Evolutionary conservation across 2,113 vertebrate species (phyloP).

Genomic region (Cynoglossus semilaevis): DNA sequence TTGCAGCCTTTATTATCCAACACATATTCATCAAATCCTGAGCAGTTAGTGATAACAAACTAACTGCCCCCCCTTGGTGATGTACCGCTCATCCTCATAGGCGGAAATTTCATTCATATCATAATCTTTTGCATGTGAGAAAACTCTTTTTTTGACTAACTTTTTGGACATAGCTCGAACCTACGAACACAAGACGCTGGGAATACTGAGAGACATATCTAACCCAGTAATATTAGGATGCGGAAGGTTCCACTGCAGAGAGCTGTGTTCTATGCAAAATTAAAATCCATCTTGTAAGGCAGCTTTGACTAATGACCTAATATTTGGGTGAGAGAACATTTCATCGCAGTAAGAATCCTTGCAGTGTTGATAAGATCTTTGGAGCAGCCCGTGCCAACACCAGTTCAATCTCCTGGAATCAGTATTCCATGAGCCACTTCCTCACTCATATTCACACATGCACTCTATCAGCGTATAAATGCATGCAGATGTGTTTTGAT

Average conservation of each 20-base stretch:
- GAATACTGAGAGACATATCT: constrained; percentile 42
- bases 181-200: too few relatives aligned
- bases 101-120: too few relatives aligned
- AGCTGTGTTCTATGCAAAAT: constrained; percentile 64
- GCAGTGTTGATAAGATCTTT: constrained; percentile 65
- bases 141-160: too few relatives aligned
- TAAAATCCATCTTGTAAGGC: constrained; percentile 72
- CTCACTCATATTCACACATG: constrained; percentile 29
- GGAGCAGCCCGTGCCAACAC: constrained; percentile 36
- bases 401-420: constrained; percentile 52
- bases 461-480: constrained; percentile 8
- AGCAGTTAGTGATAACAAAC: too few relatives aligned
- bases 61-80: too few relatives aligned
- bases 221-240: constrained; percentile 51
- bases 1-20: too few relatives aligned
- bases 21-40: too few relatives aligned
- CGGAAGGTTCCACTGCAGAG: background rate
- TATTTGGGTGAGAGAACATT: constrained; percentile 76
- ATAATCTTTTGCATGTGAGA: too few relatives aligned
- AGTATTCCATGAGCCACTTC: constrained; percentile 41
- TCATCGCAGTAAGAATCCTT: constrained; percentile 68
- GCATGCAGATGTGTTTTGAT: constrained; percentile 8
- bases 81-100: too few relatives aligned
- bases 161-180: too few relatives aligned
- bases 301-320: constrained; percentile 83